Evolutionary conservation across 2,113 vertebrate species (phyloP).

Genomic region (Euleptes europaea): DNA sequence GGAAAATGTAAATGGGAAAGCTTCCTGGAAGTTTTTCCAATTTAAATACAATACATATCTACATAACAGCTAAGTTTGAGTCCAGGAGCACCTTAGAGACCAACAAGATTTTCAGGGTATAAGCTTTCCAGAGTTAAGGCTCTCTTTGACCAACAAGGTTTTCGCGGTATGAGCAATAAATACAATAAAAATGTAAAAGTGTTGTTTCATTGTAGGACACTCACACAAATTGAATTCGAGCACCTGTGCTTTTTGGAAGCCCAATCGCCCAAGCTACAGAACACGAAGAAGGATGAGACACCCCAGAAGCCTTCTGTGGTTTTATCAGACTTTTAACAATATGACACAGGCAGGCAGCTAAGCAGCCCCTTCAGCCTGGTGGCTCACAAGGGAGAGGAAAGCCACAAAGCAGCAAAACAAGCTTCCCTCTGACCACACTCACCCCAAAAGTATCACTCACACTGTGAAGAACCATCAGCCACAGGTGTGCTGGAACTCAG

Average conservation of each 20-base stretch:
- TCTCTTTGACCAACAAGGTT: too few species aligned
- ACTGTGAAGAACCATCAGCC: too few species aligned
- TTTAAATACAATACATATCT: too few species aligned
- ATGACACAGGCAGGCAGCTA: not conserved
- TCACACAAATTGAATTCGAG: not conserved
- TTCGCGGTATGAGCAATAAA: too few species aligned
- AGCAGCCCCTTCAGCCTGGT: not conserved
- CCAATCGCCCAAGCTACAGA: too few species aligned
- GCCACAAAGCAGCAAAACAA: not conserved
- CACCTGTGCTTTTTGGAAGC: not conserved
- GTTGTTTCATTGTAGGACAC: not conserved
- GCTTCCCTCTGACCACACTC: not conserved
- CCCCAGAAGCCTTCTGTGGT: not conserved
- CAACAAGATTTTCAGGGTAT: too few species aligned
- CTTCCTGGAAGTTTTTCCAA: too few species aligned
- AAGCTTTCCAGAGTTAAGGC: too few species aligned
- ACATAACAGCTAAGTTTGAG: too few species aligned
- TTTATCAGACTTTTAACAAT: not conserved
- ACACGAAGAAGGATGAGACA: not conserved
- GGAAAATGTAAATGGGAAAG: too few species aligned
- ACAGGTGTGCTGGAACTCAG: not conserved
- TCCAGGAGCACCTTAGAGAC: too few species aligned
- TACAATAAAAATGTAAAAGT: not conserved
- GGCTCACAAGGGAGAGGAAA: not conserved
- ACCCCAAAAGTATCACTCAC: not conserved